These are phyloP conservation scores for Trilocha varians DNA, from an alignment of 2,888 invertebrate genomes.

Conservation along the genomic window DNA sequence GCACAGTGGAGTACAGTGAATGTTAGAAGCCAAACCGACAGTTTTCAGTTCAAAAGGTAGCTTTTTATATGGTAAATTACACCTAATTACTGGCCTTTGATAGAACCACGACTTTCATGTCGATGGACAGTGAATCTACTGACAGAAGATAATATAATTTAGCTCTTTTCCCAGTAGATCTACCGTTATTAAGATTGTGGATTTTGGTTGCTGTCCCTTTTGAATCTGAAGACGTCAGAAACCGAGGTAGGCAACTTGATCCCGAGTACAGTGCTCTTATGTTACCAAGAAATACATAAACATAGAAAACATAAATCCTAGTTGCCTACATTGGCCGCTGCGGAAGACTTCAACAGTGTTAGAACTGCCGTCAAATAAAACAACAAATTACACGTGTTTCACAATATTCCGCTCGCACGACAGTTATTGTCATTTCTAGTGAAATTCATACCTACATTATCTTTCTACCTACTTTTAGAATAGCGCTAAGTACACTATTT, in stretches of 20 bases:
- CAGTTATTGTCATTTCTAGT: conserved; percentile 56
- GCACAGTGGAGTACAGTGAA: conserved; percentile 30
- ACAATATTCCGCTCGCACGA: conserved; percentile 41
- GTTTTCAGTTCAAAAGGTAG: background rate
- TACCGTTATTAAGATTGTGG: background rate
- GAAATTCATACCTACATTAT: conserved; percentile 56
- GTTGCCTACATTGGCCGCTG: background rate
- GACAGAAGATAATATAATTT: too few relatives aligned
- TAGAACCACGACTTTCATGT: background rate
- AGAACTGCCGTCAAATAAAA: conserved; percentile 7
- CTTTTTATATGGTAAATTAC: background rate
- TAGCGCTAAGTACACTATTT: conserved; percentile 28
- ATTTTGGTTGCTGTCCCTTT: background rate
- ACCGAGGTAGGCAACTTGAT: conserved; percentile 13
- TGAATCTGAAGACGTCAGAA: conserved; percentile 3
- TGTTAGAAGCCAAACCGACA: background rate
- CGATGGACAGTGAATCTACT: too few relatives aligned
- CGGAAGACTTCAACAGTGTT: conserved; percentile 23
- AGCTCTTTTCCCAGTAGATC: too few relatives aligned
- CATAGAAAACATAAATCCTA: conserved; percentile 4
- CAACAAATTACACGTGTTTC: conserved; percentile 28
- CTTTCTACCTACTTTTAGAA: conserved; percentile 29
- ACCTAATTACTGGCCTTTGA: background rate
- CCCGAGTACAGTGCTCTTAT: conserved; percentile 8
- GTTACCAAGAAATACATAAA: background rate